A percentile compares a stretch with the other conserved stretches of the same genome.
Conservation (phyloP, 2,113 vertebrate genomes). For the Gallinago paraguaiae region DNA sequence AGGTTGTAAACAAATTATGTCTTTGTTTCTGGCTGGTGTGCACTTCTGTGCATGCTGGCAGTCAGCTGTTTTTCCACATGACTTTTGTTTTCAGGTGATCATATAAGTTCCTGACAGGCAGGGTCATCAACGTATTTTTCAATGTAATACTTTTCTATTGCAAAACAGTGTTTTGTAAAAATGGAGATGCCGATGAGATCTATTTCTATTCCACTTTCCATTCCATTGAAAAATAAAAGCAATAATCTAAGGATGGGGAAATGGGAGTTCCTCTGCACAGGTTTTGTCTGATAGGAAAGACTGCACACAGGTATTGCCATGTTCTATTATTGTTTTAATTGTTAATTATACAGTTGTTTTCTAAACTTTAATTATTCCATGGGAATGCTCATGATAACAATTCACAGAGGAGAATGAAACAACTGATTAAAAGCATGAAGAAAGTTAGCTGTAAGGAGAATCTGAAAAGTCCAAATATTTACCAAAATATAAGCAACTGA, state of each 20-base stretch:
- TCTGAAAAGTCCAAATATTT: background rate
- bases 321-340: background rate
- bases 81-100: background rate
- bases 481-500: background rate
- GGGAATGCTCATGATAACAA: background rate
- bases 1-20: background rate
- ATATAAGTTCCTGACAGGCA: background rate
- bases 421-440: background rate
- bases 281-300: background rate
- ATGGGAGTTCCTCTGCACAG: background rate
- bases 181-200: accelerated
- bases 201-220: background rate
- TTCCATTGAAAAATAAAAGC: background rate
- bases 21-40: background rate
- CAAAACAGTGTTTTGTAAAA: background rate
- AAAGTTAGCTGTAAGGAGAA: background rate
- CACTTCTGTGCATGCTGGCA: background rate
- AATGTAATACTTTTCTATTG: background rate
- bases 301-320: background rate
- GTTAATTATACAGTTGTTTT: background rate
- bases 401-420: background rate
- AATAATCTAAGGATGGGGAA: accelerated
- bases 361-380: background rate
- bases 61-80: background rate
- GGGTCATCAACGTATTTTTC: background rate